Base-by-base conservation (phyloP, 1,140 invertebrate species). In the Pantala flavescens region DNA sequence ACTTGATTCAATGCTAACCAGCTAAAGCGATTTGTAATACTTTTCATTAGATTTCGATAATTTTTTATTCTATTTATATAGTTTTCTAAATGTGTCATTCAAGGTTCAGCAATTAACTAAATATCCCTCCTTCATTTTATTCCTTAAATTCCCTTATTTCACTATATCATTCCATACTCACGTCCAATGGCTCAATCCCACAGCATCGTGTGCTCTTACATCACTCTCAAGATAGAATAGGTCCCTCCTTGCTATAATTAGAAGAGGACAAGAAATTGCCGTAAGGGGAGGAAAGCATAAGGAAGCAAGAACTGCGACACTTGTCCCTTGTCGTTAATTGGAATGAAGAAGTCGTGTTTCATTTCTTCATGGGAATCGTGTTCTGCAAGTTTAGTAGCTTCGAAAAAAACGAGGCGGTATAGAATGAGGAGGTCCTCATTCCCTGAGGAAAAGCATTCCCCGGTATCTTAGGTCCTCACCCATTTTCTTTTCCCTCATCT, bases 261-360 rank as follows among this genome's bases (percentile, higher is more conserved):
- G 28, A 36, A 36, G 28, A 36, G 28, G 28, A 36, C 28, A 36
- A 36, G 28, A 36, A 36, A 36, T 36, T 36, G 28, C 3, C 28
- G 28, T 36, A 36, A 36, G 28, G 28, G 28, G 28, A 21, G 49
- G 49, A 12, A 63, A 5, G 49, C 49, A 63, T 63, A 63, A 1
- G 49, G 49, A 63, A 36, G 28, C 28, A 36, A 63, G 49, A 63
- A 63, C 49, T 63, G 49, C n/a, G 49, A 63, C 49, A 63, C 49
- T 63, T 63, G 49, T 63, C 49, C 49, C 49, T 21, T 63, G 49
- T 63, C 49, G 49, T 63, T 63, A 63, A 63, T 63, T 63, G 49
- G 49, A 63, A 63, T 63, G 49, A 63, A 63, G 49, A 63, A 63
- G 49, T 63, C 49, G 49, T 63, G 49, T 63, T 63, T 63, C 49